Conservation (phyloP, 2,797 vertebrate genomes). For the Denticeps clupeoides region DNA sequence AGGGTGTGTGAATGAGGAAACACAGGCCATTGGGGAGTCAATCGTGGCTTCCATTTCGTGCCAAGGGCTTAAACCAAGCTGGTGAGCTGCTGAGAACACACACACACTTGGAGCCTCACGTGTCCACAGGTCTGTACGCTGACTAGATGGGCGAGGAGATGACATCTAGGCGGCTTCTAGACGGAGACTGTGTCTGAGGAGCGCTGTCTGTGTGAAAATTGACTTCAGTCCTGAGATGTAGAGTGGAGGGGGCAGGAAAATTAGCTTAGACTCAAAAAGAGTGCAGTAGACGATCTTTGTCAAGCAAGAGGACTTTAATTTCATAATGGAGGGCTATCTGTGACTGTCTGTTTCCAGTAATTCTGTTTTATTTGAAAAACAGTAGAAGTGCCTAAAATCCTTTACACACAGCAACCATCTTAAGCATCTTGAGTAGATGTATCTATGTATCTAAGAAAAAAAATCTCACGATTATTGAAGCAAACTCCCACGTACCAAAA, state of each 20-base stretch:
- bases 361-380: slow-evolving; percentile 51
- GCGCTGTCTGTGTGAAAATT: slow-evolving; percentile 7
- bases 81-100: slow-evolving; percentile 15
- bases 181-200: slow-evolving; percentile 22
- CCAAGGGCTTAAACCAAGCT: slow-evolving; percentile 27
- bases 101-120: slow-evolving; percentile 6
- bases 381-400: slow-evolving; percentile 65
- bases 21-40: slow-evolving; percentile 20
- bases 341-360: slow-evolving; percentile 41
- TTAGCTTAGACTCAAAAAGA: background rate
- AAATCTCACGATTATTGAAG: slow-evolving; percentile 5
- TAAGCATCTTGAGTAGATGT: slow-evolving; percentile 46
- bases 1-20: background rate
- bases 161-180: too few relatives aligned
- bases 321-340: slow-evolving; percentile 51
- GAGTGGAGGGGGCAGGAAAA: background rate
- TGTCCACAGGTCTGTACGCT: background rate
- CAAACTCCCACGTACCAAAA: slow-evolving; percentile 2
- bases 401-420: slow-evolving; percentile 46
- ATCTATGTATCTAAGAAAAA: slow-evolving; percentile 24
- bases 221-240: slow-evolving; percentile 1
- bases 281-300: slow-evolving; percentile 45
- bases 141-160: background rate
- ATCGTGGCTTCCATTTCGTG: slow-evolving; percentile 25
- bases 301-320: slow-evolving; percentile 52